These are phyloP conservation scores for Hozukius guyotensis DNA, from an alignment of 2,797 vertebrate genomes.

Conservation along the genomic window DNA sequence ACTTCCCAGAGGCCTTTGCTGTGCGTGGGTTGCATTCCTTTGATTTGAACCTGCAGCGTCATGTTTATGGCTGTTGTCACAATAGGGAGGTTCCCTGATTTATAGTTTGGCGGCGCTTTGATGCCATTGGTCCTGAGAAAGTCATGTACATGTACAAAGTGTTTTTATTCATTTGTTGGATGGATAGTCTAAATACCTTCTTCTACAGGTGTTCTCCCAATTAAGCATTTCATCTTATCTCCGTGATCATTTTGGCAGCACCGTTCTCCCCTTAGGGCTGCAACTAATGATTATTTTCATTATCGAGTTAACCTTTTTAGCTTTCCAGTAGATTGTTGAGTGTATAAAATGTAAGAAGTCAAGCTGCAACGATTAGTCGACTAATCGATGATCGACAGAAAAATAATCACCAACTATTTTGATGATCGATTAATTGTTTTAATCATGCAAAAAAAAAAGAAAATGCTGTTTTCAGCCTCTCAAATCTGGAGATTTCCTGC, in stretches of 20 bases:
- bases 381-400: too few species aligned
- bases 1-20: conserved; percentile 45
- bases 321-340: neutral
- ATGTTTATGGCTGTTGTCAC: conserved; percentile 25
- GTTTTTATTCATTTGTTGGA: neutral
- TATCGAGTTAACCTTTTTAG: neutral
- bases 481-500: too few species aligned
- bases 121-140: neutral
- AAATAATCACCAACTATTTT: too few species aligned
- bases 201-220: neutral
- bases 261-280: neutral
- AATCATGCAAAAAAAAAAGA: too few species aligned
- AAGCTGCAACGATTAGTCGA: too few species aligned
- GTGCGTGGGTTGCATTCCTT: conserved; percentile 40
- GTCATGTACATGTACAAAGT: neutral
- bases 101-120: neutral
- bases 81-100: conserved; percentile 29
- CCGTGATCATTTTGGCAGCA: neutral
- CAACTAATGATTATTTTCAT: neutral
- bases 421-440: too few species aligned
- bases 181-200: too few species aligned
- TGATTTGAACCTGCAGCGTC: conserved; percentile 47
- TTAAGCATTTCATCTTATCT: neutral
- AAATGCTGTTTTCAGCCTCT: too few species aligned
- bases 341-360: neutral